Evolutionary conservation across 1,140 invertebrate genomes (phyloP).

Genomic region (Aphaenogaster floridana): DNA sequence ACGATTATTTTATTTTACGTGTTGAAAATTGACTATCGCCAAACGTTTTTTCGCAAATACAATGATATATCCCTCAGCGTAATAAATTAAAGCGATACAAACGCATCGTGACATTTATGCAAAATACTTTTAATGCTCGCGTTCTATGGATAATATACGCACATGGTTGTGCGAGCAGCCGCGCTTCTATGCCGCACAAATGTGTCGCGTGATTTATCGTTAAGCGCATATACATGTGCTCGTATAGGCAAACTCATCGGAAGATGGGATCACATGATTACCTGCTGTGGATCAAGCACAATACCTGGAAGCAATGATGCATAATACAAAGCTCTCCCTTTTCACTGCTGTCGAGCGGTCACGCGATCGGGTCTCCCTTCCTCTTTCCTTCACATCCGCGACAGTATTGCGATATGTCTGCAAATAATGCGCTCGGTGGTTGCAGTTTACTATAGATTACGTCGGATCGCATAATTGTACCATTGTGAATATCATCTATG

Average conservation of each 20-base stretch:
- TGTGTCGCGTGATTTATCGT: slow-evolving; percentile 45
- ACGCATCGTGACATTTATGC: slow-evolving; percentile 23
- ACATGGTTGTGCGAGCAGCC: neutral
- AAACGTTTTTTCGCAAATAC: neutral
- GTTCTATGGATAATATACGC: slow-evolving; percentile 43
- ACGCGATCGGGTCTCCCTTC: slow-evolving; percentile 7
- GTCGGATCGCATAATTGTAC: slow-evolving; percentile 68
- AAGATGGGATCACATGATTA: slow-evolving; percentile 65
- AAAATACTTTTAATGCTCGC: slow-evolving; percentile 57
- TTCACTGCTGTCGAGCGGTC: slow-evolving; percentile 34
- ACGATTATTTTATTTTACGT: neutral
- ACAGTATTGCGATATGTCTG: slow-evolving; percentile 32
- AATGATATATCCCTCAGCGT: neutral
- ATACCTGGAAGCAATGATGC: slow-evolving; percentile 70
- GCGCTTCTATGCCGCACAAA: neutral
- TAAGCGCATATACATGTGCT: neutral
- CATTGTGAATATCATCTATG: slow-evolving; percentile 75
- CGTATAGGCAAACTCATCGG: slow-evolving; percentile 17
- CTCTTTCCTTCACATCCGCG: slow-evolving; percentile 32
- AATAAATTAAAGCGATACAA: slow-evolving; percentile 48
- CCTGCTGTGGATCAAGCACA: slow-evolving; percentile 65
- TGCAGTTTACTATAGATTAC: slow-evolving; percentile 66
- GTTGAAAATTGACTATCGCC: neutral
- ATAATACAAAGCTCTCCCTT: slow-evolving; percentile 71
- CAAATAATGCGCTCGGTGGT: slow-evolving; percentile 76